Evolutionary conservation across 2,797 vertebrate species (phyloP).

Genomic region (Okamejei kenojei): DNA sequence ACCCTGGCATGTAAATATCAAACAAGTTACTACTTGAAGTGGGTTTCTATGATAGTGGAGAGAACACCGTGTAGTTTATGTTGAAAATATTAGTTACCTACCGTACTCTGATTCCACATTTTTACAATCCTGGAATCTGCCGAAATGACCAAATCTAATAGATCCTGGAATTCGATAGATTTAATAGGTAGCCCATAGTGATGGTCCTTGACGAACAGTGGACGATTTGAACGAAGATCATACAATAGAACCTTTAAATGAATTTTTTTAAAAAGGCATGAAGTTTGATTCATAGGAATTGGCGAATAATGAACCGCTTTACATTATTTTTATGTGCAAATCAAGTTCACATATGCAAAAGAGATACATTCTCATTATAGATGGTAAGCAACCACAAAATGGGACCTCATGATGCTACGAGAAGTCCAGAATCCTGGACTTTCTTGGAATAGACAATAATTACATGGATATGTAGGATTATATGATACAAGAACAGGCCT

Average conservation of each 20-base stretch:
- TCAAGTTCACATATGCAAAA: not conserved
- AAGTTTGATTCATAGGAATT: not conserved
- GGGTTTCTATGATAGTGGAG: slow-evolving; percentile 40
- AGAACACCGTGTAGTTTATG: not conserved
- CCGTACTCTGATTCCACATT: slow-evolving; percentile 88
- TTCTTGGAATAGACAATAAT: too few species aligned
- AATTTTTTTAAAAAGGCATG: slow-evolving; percentile 6
- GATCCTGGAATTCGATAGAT: slow-evolving; percentile 76
- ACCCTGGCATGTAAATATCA: slow-evolving; percentile 41
- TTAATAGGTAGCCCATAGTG: slow-evolving; percentile 87
- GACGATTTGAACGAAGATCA: slow-evolving; percentile 84
- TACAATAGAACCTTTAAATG: slow-evolving; percentile 75
- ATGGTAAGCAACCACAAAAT: too few species aligned
- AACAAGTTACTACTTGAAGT: slow-evolving; percentile 44
- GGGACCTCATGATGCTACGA: too few species aligned
- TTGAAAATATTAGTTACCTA: slow-evolving; percentile 51
- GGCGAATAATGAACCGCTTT: not conserved
- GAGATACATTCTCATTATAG: not conserved
- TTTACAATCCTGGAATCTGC: slow-evolving; percentile 91
- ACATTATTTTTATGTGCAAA: not conserved
- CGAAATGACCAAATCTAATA: slow-evolving; percentile 80
- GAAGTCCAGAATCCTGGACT: too few species aligned
- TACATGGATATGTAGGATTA: too few species aligned
- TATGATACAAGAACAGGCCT: too few species aligned
- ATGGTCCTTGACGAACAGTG: slow-evolving; percentile 87